Conservation (phyloP, 2,113 vertebrate species). For the Nyctereutes procyonoides region DNA sequence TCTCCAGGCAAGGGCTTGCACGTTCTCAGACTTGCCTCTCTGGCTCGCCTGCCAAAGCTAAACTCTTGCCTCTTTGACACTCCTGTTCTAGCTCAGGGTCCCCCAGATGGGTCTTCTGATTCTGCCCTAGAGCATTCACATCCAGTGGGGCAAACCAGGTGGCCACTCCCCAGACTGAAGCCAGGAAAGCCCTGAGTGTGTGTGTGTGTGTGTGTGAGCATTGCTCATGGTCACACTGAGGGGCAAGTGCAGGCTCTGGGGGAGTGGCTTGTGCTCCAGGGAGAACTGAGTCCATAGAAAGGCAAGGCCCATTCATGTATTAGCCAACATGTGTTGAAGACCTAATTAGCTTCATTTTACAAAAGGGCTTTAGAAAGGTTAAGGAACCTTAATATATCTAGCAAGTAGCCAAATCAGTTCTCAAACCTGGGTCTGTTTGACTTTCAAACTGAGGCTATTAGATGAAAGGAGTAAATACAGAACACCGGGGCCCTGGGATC, state of each 20-base stretch:
- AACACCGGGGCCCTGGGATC: neutral
- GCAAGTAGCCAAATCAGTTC: neutral
- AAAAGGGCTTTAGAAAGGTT: neutral
- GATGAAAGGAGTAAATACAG: neutral
- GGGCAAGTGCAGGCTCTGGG: neutral
- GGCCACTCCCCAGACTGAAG: neutral
- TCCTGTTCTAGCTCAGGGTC: neutral
- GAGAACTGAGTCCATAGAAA: neutral
- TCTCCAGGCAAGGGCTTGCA: neutral
- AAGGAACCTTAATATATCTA: neutral
- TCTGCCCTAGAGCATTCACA: neutral
- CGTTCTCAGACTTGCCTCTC: neutral
- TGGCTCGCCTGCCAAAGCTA: neutral
- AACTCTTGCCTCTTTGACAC: neutral
- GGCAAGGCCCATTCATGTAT: neutral
- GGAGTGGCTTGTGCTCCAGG: neutral
- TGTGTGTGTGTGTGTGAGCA: neutral
- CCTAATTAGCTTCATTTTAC: slow-evolving; percentile 5
- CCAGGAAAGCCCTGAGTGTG: neutral
- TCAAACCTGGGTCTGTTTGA: neutral
- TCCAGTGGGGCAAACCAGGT: neutral
- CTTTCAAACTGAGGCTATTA: neutral
- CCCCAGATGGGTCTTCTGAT: neutral
- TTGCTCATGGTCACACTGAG: neutral
- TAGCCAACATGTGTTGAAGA: neutral